phyloP scores from a whole-genome alignment of 2,888 invertebrate genomes.

The Microctonus brassicae region DNA sequence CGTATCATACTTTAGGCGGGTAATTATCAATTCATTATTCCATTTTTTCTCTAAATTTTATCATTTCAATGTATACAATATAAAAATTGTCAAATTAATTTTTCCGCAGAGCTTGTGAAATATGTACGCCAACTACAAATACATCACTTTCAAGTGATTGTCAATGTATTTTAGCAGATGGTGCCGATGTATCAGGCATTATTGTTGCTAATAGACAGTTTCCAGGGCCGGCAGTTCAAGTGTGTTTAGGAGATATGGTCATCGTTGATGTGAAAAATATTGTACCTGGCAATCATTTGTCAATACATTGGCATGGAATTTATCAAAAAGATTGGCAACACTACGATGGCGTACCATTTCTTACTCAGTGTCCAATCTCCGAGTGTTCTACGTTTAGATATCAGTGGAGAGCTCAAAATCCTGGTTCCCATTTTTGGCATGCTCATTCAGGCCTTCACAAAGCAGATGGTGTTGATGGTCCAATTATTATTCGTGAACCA shows the following conservation, averaged over 20 bases:
- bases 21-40: slow-evolving; percentile 23
- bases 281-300: slow-evolving; percentile 87
- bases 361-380: slow-evolving; percentile 89
- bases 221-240: slow-evolving; percentile 88
- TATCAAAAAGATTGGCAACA: slow-evolving; percentile 86
- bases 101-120: slow-evolving; percentile 79
- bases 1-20: slow-evolving; percentile 44
- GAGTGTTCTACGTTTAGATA: slow-evolving; percentile 87
- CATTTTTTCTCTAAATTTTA: neutral
- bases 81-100: slow-evolving; percentile 2
- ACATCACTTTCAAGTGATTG: slow-evolving; percentile 85
- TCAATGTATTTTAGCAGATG: slow-evolving; percentile 90
- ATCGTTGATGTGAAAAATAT: slow-evolving; percentile 88
- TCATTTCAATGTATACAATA: neutral
- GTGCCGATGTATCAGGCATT: slow-evolving; percentile 85
- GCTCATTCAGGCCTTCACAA: slow-evolving; percentile 71
- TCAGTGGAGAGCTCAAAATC: slow-evolving; percentile 52
- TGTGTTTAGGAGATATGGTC: slow-evolving; percentile 88
- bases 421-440: slow-evolving; percentile 69
- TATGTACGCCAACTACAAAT: slow-evolving; percentile 86
- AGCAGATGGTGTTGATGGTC: slow-evolving; percentile 75
- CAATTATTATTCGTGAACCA: slow-evolving; percentile 73
- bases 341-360: slow-evolving; percentile 89
- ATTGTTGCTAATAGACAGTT: slow-evolving; percentile 86
- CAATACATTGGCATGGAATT: slow-evolving; percentile 93